These are phyloP conservation scores for Eupelmus urozonus DNA, from an alignment of 2,888 invertebrate genomes.

Conservation along the genomic window DNA sequence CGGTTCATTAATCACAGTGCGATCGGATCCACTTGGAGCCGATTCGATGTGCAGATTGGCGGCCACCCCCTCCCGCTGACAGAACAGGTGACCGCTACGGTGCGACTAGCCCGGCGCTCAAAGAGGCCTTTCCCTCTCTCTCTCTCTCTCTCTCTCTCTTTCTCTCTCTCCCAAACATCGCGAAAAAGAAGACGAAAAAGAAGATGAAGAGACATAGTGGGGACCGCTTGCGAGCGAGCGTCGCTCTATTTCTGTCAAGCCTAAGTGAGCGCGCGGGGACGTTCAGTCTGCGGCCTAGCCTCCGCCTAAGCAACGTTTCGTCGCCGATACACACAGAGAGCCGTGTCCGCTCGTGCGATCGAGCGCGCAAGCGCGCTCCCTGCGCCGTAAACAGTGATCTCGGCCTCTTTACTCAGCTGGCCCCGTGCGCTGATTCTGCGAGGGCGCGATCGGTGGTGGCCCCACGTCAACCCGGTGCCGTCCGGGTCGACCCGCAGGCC, in stretches of 20 bases:
- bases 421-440: too few relatives aligned
- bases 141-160: too few relatives aligned
- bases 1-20: conserved; percentile 31
- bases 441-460: conserved; percentile 39
- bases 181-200: conserved; percentile 4
- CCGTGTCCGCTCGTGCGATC: background rate
- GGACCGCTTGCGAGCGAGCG: conserved; percentile 35
- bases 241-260: conserved; percentile 73
- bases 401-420: too few relatives aligned
- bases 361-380: too few relatives aligned
- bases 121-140: too few relatives aligned
- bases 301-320: conserved; percentile 53
- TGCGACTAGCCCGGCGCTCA: too few relatives aligned
- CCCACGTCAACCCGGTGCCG: conserved; percentile 19
- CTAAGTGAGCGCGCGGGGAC: conserved; percentile 65
- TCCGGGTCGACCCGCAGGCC: conserved; percentile 23
- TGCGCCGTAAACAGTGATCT: background rate
- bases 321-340: too few relatives aligned
- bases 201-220: conserved; percentile 2
- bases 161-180: too few relatives aligned
- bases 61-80: background rate
- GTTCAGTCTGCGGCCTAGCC: conserved; percentile 72
- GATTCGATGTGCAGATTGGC: background rate
- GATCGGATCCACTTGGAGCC: background rate
- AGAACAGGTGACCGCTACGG: background rate